Base-by-base conservation (phyloP, 2,888 invertebrate genomes). In the Cepaea hortensis region DNA sequence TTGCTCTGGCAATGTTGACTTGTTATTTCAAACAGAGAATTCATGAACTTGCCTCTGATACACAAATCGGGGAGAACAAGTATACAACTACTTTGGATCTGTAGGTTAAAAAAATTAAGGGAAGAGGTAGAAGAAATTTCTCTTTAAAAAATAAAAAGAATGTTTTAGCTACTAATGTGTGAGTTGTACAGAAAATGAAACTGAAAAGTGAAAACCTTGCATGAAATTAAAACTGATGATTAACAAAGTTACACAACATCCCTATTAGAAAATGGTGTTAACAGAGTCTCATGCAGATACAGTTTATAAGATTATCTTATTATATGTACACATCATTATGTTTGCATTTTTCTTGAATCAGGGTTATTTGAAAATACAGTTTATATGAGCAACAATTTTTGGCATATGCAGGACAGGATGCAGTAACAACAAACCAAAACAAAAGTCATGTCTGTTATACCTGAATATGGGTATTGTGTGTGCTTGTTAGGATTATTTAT, bases 261-360 rank as follows among this genome's bases (percentile, higher is more conserved):
- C 62, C 62, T 79, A 23, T 62, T 79, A 62, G 62, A 62, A 79
- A 79, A 79, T 62, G 62, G 79, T n/a, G 20, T 62, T 79, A 79
- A 79, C 79, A 79, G 79, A 62, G 79, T 62, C 35, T 35, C 79
- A 79, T 79, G 79, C 79, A 79, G 62, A 79, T 79, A 79, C 13
- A 61, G 35, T 35, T 35, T 79, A 35, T 23, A 79, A 79, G 61
- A 46, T 13, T 62, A 55, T 55, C 55, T 35, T 62, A 61, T 15
- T 20, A 55, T 20, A 62, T 79, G 62, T 76, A 62, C 79, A 79
- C 62, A 79, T 79, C 61, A 23, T 35, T 23, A 62, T 11, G 61
- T 77, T 7, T 77, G n/a, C 55, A 7, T 76, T 76, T 11, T 76
- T 48, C 76, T 20, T 76, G 76, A 76, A 18, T 76, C 23, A 46